Conservation (phyloP, 1,140 invertebrate genomes). For the Aporrectodea caliginosa region DNA sequence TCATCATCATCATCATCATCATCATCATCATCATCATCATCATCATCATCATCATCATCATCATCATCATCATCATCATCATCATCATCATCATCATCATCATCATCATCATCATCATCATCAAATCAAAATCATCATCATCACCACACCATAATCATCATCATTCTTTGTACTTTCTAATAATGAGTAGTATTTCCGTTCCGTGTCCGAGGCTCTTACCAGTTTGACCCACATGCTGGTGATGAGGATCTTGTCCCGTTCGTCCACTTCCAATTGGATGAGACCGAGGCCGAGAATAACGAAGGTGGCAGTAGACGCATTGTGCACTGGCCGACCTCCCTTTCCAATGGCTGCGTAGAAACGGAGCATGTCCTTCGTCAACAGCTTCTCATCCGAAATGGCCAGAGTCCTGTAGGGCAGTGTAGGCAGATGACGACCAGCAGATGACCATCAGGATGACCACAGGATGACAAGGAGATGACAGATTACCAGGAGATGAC, state of each 20-base stretch:
- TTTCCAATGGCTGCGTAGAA: neutral
- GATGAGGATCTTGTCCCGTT: conserved; percentile 17
- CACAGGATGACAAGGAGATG: too few species aligned
- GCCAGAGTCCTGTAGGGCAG: neutral
- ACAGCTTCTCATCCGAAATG: neutral
- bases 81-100: conserved; percentile 2
- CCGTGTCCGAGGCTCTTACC: neutral
- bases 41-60: conserved; percentile 12
- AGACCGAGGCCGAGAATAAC: conserved; percentile 22
- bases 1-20: neutral
- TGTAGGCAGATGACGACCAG: too few species aligned
- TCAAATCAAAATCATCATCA: neutral
- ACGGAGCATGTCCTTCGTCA: neutral
- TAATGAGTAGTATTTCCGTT: neutral
- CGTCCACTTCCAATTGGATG: conserved; percentile 26
- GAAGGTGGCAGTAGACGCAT: neutral
- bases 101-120: conserved; percentile 5
- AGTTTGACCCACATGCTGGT: conserved; percentile 19
- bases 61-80: conserved; percentile 14
- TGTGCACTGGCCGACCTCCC: conserved; percentile 21
- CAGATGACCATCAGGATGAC: neutral
- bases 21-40: conserved; percentile 20
- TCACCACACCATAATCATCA: conserved; percentile 4
- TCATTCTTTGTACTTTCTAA: neutral
- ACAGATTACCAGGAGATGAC: too few species aligned